A percentile compares a stretch with the other conserved stretches of the same genome.
These are phyloP conservation scores for Spatula versicolor DNA, from an alignment of 2,797 vertebrate species.

Conservation along the genomic window DNA sequence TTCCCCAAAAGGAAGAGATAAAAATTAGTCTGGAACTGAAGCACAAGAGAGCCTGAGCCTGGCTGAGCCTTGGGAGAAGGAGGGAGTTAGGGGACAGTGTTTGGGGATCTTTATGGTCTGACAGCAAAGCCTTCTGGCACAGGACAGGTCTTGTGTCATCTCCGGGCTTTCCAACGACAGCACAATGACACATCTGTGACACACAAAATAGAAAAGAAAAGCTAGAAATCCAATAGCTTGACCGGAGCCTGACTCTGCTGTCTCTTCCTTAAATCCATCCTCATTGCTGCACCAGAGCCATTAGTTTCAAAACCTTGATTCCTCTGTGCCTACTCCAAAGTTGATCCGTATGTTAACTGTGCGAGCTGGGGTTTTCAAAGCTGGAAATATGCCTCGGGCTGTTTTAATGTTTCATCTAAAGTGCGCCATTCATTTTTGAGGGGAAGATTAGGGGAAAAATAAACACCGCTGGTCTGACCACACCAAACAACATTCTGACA, in stretches of 20 bases:
- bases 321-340: slow-evolving; percentile 11
- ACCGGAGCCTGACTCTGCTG: not conserved
- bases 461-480: slow-evolving; percentile 41
- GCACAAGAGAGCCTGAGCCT: not conserved
- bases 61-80: not conserved
- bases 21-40: not conserved
- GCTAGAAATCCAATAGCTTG: not conserved
- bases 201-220: not conserved
- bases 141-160: not conserved
- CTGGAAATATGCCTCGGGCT: slow-evolving; percentile 50
- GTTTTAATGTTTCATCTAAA: slow-evolving; percentile 67
- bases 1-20: not conserved
- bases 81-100: not conserved
- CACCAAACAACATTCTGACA: slow-evolving; percentile 33
- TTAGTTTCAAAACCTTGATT: not conserved
- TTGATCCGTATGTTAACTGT: slow-evolving; percentile 38
- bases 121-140: not conserved
- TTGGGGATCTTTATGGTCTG: not conserved
- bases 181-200: not conserved
- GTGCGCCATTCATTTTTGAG: slow-evolving; percentile 54
- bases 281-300: not conserved
- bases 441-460: slow-evolving; percentile 51
- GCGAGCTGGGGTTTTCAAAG: slow-evolving; percentile 35
- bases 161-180: not conserved
- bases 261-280: not conserved